A percentile compares a stretch with the other conserved stretches of the same genome.
These are phyloP conservation scores for Piaya cayana DNA, from an alignment of 2,113 vertebrate genomes.

Conservation along the genomic window DNA sequence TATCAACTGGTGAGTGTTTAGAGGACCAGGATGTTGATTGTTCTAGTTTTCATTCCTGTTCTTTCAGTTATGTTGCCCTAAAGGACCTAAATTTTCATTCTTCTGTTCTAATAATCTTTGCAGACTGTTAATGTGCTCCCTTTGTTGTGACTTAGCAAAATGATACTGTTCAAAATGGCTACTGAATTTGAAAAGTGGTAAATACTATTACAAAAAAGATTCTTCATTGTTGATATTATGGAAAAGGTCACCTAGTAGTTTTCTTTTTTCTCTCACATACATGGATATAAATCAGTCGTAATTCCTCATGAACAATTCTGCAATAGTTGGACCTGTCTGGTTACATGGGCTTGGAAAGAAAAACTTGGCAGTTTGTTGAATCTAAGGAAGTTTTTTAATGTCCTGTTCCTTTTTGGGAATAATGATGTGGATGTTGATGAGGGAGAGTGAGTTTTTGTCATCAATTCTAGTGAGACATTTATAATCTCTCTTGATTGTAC, in stretches of 20 bases:
- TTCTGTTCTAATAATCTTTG: neutral
- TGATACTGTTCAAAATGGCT: neutral
- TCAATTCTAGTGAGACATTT: slow-evolving; percentile 21
- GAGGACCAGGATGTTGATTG: neutral
- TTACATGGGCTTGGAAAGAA: neutral
- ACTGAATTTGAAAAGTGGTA: neutral
- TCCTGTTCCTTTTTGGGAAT: neutral
- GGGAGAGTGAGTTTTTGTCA: slow-evolving; percentile 19
- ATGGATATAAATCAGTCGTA: neutral
- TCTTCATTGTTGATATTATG: neutral
- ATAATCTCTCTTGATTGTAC: slow-evolving; percentile 37
- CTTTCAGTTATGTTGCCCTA: neutral
- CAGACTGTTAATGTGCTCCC: neutral
- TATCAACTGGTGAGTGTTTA: neutral
- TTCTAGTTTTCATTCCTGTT: neutral
- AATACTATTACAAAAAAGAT: neutral
- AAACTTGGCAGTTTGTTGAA: neutral
- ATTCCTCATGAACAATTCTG: neutral
- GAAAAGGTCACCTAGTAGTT: neutral
- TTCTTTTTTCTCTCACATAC: neutral
- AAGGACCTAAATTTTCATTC: neutral
- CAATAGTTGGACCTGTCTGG: neutral
- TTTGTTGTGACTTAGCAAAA: neutral
- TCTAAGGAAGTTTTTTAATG: neutral
- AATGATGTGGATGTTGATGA: slow-evolving; percentile 15